A percentile compares a stretch with the other conserved stretches of the same genome.
Conservation (phyloP, 2,888 invertebrate species). For the Isotomurus palustris region DNA sequence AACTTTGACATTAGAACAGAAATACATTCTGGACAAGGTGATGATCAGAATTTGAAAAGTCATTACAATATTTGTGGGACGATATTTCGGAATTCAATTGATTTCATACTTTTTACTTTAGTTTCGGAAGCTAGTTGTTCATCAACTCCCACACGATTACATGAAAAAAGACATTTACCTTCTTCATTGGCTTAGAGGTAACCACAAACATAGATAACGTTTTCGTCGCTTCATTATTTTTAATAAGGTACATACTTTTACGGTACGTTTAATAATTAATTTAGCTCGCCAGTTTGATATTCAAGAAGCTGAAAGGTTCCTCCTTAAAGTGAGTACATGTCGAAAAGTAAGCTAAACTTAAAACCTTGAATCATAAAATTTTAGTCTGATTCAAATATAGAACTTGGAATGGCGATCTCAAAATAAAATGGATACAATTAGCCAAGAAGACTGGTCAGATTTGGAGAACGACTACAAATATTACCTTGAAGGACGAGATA, state of each 20-base stretch:
- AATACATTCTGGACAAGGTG: neutral
- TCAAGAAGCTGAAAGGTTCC: neutral
- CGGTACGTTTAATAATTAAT: neutral
- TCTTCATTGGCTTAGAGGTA: neutral
- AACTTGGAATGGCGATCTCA: slow-evolving; percentile 8
- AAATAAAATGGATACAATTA: slow-evolving; percentile 12
- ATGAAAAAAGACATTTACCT: neutral
- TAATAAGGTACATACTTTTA: neutral
- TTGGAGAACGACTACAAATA: slow-evolving; percentile 15
- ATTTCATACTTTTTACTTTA: neutral
- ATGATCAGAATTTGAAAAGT: neutral
- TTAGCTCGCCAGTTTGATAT: neutral
- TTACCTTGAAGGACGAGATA: slow-evolving; percentile 17
- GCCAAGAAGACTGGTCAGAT: slow-evolving; percentile 19
- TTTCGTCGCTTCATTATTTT: neutral
- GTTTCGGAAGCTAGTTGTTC: neutral
- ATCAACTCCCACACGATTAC: neutral
- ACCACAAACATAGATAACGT: too few species aligned
- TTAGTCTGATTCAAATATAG: too few species aligned
- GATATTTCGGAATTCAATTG: neutral
- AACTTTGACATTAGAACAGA: neutral
- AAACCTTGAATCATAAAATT: too few species aligned
- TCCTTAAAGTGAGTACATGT: neutral
- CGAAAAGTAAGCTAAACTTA: neutral
- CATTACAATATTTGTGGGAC: neutral